Evolutionary conservation across 2,113 vertebrate species (phyloP).

Genomic region (Machaerirhynchus nigripectus): DNA sequence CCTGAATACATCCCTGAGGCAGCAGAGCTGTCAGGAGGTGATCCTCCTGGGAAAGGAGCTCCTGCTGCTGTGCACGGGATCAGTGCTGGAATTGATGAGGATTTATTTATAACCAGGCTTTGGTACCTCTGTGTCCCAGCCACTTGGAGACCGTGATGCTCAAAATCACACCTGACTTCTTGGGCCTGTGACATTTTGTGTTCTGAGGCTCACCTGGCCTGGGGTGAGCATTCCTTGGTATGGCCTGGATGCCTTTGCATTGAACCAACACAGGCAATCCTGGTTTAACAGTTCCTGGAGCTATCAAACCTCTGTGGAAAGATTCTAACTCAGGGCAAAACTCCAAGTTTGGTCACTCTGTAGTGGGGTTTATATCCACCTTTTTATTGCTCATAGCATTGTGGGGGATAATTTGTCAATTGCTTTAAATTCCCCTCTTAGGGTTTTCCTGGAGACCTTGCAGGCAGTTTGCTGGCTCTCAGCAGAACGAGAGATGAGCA

Average conservation of each 20-base stretch:
- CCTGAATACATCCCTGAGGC: background rate
- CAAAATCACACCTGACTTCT: background rate
- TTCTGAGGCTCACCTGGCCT: background rate
- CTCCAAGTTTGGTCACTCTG: background rate
- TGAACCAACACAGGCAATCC: fast-evolving
- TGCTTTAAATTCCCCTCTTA: background rate
- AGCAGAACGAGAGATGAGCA: background rate
- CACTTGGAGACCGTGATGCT: background rate
- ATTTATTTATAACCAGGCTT: background rate
- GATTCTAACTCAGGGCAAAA: background rate
- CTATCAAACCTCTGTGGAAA: background rate
- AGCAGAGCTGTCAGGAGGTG: background rate
- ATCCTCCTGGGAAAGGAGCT: background rate
- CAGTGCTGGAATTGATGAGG: background rate
- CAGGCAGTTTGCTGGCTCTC: background rate
- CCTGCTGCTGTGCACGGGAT: background rate
- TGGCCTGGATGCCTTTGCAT: fast-evolving
- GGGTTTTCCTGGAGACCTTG: background rate
- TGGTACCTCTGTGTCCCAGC: background rate
- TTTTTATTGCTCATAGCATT: background rate
- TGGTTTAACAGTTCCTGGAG: background rate
- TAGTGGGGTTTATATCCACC: background rate
- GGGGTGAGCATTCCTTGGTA: background rate
- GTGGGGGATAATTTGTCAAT: background rate
- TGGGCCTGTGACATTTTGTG: background rate